A percentile compares a stretch with the other conserved stretches of the same genome.
These are phyloP conservation scores for Lytechinus pictus DNA, from an alignment of 35 echinoderm and acorn worm species.

Conservation along the genomic window DNA sequence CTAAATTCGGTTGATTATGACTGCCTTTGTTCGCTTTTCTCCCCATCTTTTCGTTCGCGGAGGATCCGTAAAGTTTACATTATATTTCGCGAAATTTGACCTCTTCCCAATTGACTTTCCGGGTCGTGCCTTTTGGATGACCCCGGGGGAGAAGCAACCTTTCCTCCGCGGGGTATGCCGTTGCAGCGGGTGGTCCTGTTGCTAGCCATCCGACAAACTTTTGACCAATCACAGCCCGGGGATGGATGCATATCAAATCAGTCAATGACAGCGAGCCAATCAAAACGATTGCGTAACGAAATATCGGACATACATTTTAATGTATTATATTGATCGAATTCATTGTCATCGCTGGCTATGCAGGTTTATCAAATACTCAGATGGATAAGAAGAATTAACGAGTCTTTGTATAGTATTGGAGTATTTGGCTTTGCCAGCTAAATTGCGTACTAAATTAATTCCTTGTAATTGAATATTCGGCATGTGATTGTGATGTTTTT, in stretches of 20 bases:
- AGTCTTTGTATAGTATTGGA: too few relatives aligned
- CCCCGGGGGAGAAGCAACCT: constrained; percentile 20
- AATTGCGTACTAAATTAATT: too few relatives aligned
- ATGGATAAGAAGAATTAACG: too few relatives aligned
- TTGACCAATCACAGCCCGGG: not conserved
- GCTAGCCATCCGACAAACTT: not conserved
- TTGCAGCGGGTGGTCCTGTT: constrained; percentile 1
- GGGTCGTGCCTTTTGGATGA: constrained; percentile 43
- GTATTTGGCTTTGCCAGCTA: too few relatives aligned
- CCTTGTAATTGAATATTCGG: too few relatives aligned
- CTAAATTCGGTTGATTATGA: not conserved
- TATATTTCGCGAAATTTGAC: constrained; percentile 45
- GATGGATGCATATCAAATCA: not conserved
- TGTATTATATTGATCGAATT: too few relatives aligned
- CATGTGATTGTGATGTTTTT: too few relatives aligned
- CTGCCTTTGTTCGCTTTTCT: constrained; percentile 42
- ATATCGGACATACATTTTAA: too few relatives aligned
- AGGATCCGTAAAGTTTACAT: constrained; percentile 38
- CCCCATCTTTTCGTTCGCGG: constrained; percentile 32
- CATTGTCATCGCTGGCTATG: too few relatives aligned
- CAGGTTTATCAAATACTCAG: too few relatives aligned
- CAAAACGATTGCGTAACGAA: not conserved
- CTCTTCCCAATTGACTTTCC: constrained; percentile 36
- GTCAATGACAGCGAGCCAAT: not conserved
- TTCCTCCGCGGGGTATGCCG: constrained; percentile 2